Percentiles rank a stretch among this genome's conserved stretches.
Conservation (phyloP, 2,888 invertebrate species). For the Cryptocephalus primarius region DNA sequence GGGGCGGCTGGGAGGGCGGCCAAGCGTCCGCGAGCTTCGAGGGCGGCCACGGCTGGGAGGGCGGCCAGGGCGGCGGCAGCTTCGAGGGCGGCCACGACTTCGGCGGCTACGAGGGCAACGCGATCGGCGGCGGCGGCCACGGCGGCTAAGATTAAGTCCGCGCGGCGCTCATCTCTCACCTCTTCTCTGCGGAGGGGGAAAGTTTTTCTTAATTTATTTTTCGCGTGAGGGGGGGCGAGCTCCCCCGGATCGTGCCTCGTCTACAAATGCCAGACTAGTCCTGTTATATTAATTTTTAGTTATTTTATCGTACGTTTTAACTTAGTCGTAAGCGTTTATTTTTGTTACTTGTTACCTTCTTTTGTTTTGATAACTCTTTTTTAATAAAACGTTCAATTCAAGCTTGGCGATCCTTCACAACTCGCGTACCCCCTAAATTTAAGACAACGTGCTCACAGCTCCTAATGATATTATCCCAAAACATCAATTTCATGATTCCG, state of each 20-base stretch:
- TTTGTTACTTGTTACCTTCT: too few relatives aligned
- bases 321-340: too few relatives aligned
- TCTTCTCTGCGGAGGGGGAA: constrained; percentile 1
- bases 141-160: too few relatives aligned
- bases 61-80: constrained; percentile 8
- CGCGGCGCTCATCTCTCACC: background rate
- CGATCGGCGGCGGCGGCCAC: constrained; percentile 9
- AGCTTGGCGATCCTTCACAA: too few relatives aligned
- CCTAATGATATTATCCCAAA: too few relatives aligned
- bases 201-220: background rate
- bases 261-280: constrained; percentile 15
- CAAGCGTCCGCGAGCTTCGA: constrained; percentile 7
- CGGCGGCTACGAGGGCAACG: constrained; percentile 6
- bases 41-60: constrained; percentile 5
- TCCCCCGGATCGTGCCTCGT: background rate
- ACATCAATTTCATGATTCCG: too few relatives aligned
- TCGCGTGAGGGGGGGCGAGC: too few relatives aligned
- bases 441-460: too few relatives aligned
- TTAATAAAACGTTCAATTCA: too few relatives aligned
- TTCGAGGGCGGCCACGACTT: constrained; percentile 12
- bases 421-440: too few relatives aligned
- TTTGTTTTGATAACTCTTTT: too few relatives aligned
- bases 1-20: constrained; percentile 12
- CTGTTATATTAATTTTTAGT: constrained; percentile 3
- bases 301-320: constrained; percentile 1